Conservation (phyloP, 2,888 invertebrate genomes). For the Luperina nickerlii region DNA sequence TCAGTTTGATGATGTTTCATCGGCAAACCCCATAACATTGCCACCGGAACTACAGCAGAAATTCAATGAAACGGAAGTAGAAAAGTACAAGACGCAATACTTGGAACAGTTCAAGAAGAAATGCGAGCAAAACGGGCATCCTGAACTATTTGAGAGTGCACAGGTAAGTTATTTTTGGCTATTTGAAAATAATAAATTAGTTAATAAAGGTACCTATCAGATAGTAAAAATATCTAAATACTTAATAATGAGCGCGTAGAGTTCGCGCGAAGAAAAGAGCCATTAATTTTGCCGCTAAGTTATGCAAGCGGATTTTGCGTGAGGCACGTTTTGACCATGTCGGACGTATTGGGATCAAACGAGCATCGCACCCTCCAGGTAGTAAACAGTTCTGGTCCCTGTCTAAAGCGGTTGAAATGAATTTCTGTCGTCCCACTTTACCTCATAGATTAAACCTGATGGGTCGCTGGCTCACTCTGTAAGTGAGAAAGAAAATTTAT, state of each 20-base stretch:
- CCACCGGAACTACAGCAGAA: constrained; percentile 78
- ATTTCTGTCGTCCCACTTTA: too few species aligned
- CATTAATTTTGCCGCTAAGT: too few species aligned
- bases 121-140: constrained; percentile 91
- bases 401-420: too few species aligned
- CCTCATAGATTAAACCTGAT: too few species aligned
- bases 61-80: constrained; percentile 74
- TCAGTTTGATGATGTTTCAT: constrained; percentile 22
- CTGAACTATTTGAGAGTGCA: constrained; percentile 89
- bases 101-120: constrained; percentile 91
- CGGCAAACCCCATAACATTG: constrained; percentile 63
- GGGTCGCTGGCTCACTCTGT: too few species aligned
- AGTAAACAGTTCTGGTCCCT: too few species aligned
- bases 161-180: constrained; percentile 78
- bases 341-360: too few species aligned
- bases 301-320: too few species aligned
- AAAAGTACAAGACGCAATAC: constrained; percentile 81
- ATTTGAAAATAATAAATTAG: background rate
- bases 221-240: background rate
- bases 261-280: too few species aligned
- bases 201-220: background rate
- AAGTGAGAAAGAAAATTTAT: too few species aligned
- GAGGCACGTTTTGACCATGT: too few species aligned
- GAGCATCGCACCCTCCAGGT: too few species aligned
- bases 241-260: background rate